Conservation (phyloP, 2,888 invertebrate species). For the Subacronicta megacephala region DNA sequence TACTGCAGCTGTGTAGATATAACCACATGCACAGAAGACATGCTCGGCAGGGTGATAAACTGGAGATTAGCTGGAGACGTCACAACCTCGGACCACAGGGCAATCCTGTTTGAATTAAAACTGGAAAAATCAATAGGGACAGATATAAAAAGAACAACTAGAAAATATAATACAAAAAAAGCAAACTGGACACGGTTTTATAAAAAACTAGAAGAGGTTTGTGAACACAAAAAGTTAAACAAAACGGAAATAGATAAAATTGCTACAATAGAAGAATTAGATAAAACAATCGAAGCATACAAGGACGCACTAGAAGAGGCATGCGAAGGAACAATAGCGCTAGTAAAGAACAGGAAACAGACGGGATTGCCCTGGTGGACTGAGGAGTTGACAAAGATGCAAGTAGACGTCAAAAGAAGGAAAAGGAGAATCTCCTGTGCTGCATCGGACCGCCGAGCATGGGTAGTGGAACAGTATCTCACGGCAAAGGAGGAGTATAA, state of each 20-base stretch:
- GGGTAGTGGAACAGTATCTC: no score
- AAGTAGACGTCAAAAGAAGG: neutral
- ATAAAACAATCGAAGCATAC: neutral
- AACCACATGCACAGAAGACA: neutral
- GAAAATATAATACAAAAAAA: constrained; percentile 4
- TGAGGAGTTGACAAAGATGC: constrained; percentile 1
- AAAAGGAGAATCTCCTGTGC: neutral
- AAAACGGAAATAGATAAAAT: constrained; percentile 1
- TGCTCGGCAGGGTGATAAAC: neutral
- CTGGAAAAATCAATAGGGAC: neutral
- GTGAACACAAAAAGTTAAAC: neutral
- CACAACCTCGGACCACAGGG: constrained; percentile 1
- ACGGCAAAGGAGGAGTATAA: constrained; percentile 18
- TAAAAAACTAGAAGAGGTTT: neutral
- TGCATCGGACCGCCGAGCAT: neutral
- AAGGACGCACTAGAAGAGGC: neutral
- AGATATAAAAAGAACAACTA: neutral
- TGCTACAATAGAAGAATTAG: neutral
- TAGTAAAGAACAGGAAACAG: neutral
- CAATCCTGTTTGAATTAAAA: no score
- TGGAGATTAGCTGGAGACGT: constrained; percentile 1
- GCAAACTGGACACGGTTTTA: constrained; percentile 5
- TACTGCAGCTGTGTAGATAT: no score
- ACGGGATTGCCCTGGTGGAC: constrained; percentile 10
- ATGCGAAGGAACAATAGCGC: neutral